Evolutionary conservation across 2,888 invertebrate species (phyloP), one percentile per base, ranked within the genome.

Genomic region (Tigriopus californicus): DNA sequence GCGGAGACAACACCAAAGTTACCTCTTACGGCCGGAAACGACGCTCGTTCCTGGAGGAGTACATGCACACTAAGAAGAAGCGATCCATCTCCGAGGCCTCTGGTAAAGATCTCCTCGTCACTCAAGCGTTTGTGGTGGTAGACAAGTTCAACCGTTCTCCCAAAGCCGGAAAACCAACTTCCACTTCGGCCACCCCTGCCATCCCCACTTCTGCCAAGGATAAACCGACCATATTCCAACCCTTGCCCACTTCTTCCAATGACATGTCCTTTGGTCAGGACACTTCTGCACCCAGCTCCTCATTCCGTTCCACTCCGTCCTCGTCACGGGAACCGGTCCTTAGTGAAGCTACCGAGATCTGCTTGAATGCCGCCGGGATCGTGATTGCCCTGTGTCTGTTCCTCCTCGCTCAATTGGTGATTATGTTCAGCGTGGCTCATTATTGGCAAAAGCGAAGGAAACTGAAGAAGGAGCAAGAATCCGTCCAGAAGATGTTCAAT

Each of bases 71-170:
- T 58, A 58, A 33, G 61, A 61, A n/a, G 54, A 64, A 12, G 62
- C 62, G 51, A 15, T 51, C 25, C 64, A 33, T 64, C 22, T 12
- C 12, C 11, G 25, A 15, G 25, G 41, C 33, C 41, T 13, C 18
- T 13, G 48, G 40, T 1, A 15, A 46, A 67, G 85, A 89, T 70
- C 79, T 90, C 73, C 79, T 90, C 20, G 77, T 90, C 62, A 88
- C 89, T 40, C 87, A 89, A 70, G 84, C 87, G 61, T 90, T 91
- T 68, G 86, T 87, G 73, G 90, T 90, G 69, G 87, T 86, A 41
- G 90, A 91, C 74, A 87, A 89, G 71, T 90, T 90, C 71, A 86
- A 18, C 15, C 51, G 22, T n/a, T n/a, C 15, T 3, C n/a, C n/a
- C n/a, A 44, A 44, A 18, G 4, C n/a, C 5, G 15, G 5, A 4